Base-by-base conservation (phyloP, 2,888 invertebrate species). In the Drosophila diplacantha region DNA sequence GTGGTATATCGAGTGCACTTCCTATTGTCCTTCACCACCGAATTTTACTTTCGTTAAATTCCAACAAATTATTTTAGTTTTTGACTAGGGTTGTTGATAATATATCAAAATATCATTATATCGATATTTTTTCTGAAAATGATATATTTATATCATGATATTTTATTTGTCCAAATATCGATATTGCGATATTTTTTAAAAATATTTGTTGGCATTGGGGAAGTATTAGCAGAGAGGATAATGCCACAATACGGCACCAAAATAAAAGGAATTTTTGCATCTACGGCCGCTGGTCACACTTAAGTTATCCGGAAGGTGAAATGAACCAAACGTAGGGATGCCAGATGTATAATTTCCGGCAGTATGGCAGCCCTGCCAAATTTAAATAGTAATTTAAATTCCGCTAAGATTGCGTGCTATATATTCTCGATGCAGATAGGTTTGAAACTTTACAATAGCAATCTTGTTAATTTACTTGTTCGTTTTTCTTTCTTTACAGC, bases 401-500 rank as follows among this genome's bases (percentile, higher is more conserved):
- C 12, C 14, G 22, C 14, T 1, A 14, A 2, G 12, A 14, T 38
- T 38, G 3, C 20, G 3, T 14, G 5, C 12, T 38, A 39, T 39
- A 8, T 39, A 22, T 39, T 22, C 0, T 22, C 2, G n/a, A n/a
- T 39, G 0, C 14, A 14, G 7, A 12, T 38, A 20, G 6, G 18
- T 20, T 38, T 20, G 1, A 20, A 20, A 39, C 2, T 39, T 14
- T 2, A 14, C 20, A 22, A 14, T 1, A 39, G 22, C 4, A 1
- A 14, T 22, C 2, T 5, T 12, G 8, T 16, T 5, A 3, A 26
- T 11, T 41, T 16, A n/a, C 7, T n/a, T 6, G 9, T 66, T 41
- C 20, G 41, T 49, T 60, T 1, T 44, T 20, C 3, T 35, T 8
- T 37, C 3, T 7, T 61, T 80, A 5, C 52, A 88, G 88, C 88